phyloP scores from a whole-genome alignment of 2,113 vertebrate species.

The Microtus richardsoni region DNA sequence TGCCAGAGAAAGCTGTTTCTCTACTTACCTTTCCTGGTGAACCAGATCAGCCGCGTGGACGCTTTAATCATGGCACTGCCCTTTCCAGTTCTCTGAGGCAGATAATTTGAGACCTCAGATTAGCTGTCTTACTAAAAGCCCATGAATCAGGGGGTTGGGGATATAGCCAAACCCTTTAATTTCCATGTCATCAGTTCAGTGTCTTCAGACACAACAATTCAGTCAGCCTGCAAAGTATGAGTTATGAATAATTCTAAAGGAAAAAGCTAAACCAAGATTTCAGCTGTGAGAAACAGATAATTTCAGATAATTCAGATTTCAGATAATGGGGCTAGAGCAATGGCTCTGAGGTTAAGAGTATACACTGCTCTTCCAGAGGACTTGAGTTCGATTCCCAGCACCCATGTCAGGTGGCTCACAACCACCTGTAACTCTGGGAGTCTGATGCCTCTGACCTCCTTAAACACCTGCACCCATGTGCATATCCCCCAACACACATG shows the following conservation, averaged over 20 bases:
- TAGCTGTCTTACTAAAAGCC: constrained; percentile 62
- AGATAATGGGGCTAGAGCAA: too few relatives aligned
- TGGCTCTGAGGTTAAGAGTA: too few relatives aligned
- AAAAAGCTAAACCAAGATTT: constrained; percentile 17
- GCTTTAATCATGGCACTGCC: constrained; percentile 66
- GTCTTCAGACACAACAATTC: constrained; percentile 67
- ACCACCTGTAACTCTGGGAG: too few relatives aligned
- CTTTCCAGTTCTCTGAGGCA: constrained; percentile 73
- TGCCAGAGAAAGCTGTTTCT: constrained; percentile 47
- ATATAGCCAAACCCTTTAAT: constrained; percentile 66
- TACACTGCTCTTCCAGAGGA: too few relatives aligned
- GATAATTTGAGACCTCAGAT: constrained; percentile 73
- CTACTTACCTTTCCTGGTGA: constrained; percentile 69
- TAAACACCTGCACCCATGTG: too few relatives aligned
- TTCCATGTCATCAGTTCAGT: constrained; percentile 54
- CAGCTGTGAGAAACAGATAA: not conserved
- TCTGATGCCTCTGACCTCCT: too few relatives aligned
- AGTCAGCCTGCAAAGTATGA: constrained; percentile 45
- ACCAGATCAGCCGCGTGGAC: constrained; percentile 67
- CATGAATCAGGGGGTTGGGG: constrained; percentile 64
- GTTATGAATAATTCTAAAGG: constrained; percentile 1
- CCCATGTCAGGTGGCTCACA: too few relatives aligned
- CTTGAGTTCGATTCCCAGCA: too few relatives aligned
- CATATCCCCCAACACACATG: too few relatives aligned
- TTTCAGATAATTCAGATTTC: too few relatives aligned